Evolutionary conservation across 2,113 vertebrate species (phyloP), one percentile per base, ranked within the genome.

Genomic region (Copsychus sechellarum): DNA sequence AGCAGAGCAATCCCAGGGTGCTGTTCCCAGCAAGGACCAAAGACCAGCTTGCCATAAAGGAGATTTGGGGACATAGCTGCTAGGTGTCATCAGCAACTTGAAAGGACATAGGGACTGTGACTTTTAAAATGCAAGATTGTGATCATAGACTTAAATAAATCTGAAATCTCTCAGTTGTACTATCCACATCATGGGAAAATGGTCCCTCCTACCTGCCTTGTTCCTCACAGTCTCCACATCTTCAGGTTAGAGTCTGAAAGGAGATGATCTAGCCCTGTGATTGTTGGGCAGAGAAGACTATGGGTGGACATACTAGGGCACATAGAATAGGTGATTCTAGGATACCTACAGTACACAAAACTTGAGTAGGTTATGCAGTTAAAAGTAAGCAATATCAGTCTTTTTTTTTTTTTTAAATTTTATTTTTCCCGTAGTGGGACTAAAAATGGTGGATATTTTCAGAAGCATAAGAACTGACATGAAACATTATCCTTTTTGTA

Each of bases 341-440:
- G 47, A 50, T 21, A 42, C 7, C 13, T 70, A 12, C 2, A 22
- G 10, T 16, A 29, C 15, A 40, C 1, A 77, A 84, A 67, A n/a
- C 2, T 38, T 6, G 11, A 25, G 12, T 20, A 47, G 29, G 42
- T 8, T 51, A 12, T 2, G 1, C 20, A 56, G 16, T 19, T 64
- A 16, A 34, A 86, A 84, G 19, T 36, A 64, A 79, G 6, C 5
- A 89, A 54, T 60, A 40, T 21, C 0, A 25, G 12, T 0, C 1
- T 21, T 26, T 21, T 40, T 26, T 28, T 28, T 51, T 26, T 28
- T 21, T 40, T 26, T 51, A 28, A 34, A 19, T 38, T 12, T 29
- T 51, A 12, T 34, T 25, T 6, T 2, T 0, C 12, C 2, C 1
- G 14, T 4, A 24, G 6, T n/a, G 38, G 25, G 70, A 78, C 2